These are phyloP conservation scores for Grammomys surdaster DNA, from an alignment of 2,113 vertebrate species.

Conservation along the genomic window DNA sequence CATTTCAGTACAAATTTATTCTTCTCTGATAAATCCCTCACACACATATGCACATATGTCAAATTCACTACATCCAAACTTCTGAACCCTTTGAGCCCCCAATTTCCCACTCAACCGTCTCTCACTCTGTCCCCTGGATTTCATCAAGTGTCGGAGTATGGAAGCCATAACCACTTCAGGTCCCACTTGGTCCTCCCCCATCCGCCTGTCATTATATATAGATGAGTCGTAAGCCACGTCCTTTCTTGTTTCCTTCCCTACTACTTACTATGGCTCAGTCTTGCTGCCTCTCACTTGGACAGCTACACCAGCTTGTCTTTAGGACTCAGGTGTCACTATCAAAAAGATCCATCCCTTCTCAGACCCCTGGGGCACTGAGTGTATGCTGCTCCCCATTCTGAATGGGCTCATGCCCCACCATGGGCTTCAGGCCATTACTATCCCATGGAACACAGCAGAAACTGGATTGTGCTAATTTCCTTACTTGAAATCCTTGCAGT, in stretches of 20 bases:
- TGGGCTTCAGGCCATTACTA: not conserved
- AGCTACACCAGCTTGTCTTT: not conserved
- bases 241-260: not conserved
- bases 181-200: not conserved
- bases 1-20: conserved; percentile 14
- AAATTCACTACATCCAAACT: not conserved
- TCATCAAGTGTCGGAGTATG: not conserved
- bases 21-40: conserved; percentile 30
- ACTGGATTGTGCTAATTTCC: not conserved
- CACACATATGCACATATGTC: not conserved
- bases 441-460: not conserved
- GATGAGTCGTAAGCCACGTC: not conserved
- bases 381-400: not conserved
- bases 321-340: not conserved
- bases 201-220: not conserved
- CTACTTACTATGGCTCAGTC: not conserved
- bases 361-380: not conserved
- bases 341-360: not conserved
- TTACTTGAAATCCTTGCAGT: not conserved
- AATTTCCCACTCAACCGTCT: not conserved
- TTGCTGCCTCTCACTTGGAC: not conserved
- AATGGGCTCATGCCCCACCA: not conserved
- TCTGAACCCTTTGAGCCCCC: not conserved
- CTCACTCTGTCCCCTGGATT: not conserved
- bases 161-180: not conserved